Evolutionary conservation across 1,140 invertebrate species (phyloP).

Genomic region (Neocloeon triangulifer): DNA sequence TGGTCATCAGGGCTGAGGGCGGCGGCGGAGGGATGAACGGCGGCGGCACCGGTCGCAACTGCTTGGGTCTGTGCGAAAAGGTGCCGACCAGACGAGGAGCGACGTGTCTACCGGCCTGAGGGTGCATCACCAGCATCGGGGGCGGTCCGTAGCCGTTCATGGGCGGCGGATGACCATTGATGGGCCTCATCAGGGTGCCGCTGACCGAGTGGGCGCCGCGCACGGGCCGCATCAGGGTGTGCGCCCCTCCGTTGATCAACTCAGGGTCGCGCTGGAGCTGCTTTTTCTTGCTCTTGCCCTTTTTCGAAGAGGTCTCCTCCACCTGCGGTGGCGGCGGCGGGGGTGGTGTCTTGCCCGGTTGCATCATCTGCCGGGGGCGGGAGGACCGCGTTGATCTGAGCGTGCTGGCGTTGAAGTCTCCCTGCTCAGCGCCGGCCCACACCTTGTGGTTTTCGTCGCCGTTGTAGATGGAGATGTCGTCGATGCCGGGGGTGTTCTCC

Average conservation of each 20-base stretch:
- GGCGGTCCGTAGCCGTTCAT: constrained; percentile 10
- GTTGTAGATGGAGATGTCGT: constrained; percentile 58
- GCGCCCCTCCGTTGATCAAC: constrained; percentile 12
- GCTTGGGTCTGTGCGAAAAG: constrained; percentile 10
- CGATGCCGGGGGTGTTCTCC: constrained; percentile 20
- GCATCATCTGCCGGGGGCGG: constrained; percentile 52
- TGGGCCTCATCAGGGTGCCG: constrained; percentile 4
- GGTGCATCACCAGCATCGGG: constrained; percentile 13
- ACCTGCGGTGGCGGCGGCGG: constrained; percentile 43
- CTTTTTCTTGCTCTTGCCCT: constrained; percentile 21
- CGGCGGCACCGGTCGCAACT: constrained; percentile 7
- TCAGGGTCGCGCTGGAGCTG: constrained; percentile 15
- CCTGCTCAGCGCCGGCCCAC: constrained; percentile 60
- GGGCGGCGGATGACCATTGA: constrained; percentile 12
- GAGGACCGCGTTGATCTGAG: constrained; percentile 39
- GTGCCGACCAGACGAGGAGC: constrained; percentile 13
- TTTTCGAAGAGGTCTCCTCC: constrained; percentile 18
- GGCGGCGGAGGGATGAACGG: constrained; percentile 6
- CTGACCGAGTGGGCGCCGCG: constrained; percentile 7
- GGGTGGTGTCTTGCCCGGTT: constrained; percentile 53
- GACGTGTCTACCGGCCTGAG: constrained; percentile 11
- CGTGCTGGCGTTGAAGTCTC: constrained; percentile 45
- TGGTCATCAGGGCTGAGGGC: constrained; percentile 3
- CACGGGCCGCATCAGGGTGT: constrained; percentile 7
- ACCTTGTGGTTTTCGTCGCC: constrained; percentile 86